A percentile compares a stretch with the other conserved stretches of the same genome.
phyloP scores from a whole-genome alignment of 2,797 vertebrate genomes.

The Myoxocephalus aenaeus region DNA sequence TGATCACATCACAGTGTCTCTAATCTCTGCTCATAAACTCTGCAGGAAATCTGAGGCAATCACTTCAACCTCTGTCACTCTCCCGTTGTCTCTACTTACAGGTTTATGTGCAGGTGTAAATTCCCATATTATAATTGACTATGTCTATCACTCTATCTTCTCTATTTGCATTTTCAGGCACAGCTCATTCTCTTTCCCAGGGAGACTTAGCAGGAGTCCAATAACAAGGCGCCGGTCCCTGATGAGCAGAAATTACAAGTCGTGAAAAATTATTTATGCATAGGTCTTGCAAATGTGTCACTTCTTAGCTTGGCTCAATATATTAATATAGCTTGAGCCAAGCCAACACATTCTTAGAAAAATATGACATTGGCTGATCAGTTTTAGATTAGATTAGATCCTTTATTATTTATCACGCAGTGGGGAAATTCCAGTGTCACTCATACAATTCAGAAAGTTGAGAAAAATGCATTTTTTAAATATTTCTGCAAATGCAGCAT shows the following conservation, averaged over 20 bases:
- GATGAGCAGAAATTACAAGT: constrained; percentile 8
- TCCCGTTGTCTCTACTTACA: constrained; percentile 47
- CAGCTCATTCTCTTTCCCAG: neutral
- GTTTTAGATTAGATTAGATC: no score
- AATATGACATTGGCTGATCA: neutral
- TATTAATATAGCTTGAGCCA: neutral
- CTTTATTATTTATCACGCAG: no score
- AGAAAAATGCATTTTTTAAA: neutral
- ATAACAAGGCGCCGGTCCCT: neutral
- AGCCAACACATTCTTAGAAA: neutral
- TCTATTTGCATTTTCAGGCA: constrained; percentile 31
- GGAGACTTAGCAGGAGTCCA: neutral
- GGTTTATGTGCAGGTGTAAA: constrained; percentile 58
- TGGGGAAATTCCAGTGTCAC: neutral
- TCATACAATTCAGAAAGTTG: neutral
- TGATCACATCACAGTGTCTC: constrained; percentile 38
- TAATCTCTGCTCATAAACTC: constrained; percentile 64
- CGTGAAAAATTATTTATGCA: neutral
- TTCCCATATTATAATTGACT: constrained; percentile 35
- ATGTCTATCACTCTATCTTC: constrained; percentile 8
- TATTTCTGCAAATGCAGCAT: neutral
- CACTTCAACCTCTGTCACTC: constrained; percentile 51
- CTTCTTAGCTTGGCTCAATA: neutral
- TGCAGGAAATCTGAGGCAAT: constrained; percentile 52
- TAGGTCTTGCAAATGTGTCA: neutral